phyloP scores from a whole-genome alignment of 2,113 vertebrate species.

The Corynorhinus townsendii region DNA sequence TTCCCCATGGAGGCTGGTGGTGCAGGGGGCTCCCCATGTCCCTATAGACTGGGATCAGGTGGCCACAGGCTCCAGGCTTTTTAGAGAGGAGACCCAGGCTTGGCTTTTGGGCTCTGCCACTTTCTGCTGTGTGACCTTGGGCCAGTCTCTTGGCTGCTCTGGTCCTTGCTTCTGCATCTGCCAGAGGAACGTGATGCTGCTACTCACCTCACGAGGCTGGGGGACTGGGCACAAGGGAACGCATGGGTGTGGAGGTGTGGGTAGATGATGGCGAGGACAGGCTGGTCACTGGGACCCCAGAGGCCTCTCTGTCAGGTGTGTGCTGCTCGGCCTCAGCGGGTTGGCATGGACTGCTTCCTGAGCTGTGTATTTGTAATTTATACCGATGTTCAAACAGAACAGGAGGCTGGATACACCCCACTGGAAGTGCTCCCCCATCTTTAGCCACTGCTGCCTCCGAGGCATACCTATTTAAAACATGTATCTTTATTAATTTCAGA shows the following conservation, averaged over 20 bases:
- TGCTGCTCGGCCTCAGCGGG: background rate
- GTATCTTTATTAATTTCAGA: background rate
- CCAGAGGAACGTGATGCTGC: background rate
- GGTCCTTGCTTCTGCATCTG: background rate
- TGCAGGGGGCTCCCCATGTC: background rate
- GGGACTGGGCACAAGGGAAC: background rate
- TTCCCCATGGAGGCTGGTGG: background rate
- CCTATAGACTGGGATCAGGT: too few species aligned
- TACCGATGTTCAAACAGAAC: background rate
- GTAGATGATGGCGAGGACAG: background rate
- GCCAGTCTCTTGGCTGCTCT: background rate
- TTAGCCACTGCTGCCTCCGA: background rate
- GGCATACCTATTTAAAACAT: background rate
- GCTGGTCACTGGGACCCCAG: background rate
- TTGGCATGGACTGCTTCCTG: too few species aligned
- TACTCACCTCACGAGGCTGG: background rate
- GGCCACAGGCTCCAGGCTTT: background rate
- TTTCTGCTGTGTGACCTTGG: constrained; percentile 11
- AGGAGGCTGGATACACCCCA: background rate
- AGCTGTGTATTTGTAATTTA: background rate
- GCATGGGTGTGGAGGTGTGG: background rate
- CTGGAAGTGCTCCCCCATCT: background rate
- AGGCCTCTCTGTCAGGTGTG: background rate
- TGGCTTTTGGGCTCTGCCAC: background rate
- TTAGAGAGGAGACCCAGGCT: background rate